Conservation (phyloP, 1,140 invertebrate species). For the Saxidomus purpurata region DNA sequence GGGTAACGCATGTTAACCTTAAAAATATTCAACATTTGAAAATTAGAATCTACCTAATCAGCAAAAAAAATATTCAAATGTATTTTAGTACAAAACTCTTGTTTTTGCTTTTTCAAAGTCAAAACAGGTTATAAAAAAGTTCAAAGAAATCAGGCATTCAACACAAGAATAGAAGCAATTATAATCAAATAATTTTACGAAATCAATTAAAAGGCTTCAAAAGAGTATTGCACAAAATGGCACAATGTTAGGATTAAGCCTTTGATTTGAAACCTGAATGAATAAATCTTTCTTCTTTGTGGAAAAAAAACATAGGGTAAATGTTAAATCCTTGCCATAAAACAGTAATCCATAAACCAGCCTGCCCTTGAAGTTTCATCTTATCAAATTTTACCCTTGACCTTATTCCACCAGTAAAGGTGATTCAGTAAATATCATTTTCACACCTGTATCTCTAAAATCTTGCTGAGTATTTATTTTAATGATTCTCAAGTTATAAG, state of each 20-base stretch:
- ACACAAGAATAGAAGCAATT: neutral
- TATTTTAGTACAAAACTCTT: neutral
- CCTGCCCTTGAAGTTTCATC: neutral
- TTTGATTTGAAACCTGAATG: neutral
- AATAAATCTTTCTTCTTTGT: constrained; percentile 8
- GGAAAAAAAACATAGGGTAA: neutral
- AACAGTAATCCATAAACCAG: constrained; percentile 6
- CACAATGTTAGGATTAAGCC: neutral
- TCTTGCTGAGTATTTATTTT: no score
- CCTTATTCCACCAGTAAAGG: neutral
- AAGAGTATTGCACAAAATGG: neutral
- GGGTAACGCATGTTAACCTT: neutral
- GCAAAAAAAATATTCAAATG: neutral
- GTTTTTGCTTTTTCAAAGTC: neutral
- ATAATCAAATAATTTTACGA: neutral
- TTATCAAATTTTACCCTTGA: neutral
- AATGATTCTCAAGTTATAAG: no score
- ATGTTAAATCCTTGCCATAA: neutral
- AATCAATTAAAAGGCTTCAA: constrained; percentile 11
- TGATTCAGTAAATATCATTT: neutral
- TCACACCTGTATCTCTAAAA: neutral
- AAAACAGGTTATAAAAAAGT: neutral
- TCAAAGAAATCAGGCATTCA: neutral
- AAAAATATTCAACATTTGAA: neutral
- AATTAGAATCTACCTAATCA: constrained; percentile 12